phyloP scores from a whole-genome alignment of 2,888 invertebrate genomes.

The Leptinotarsa tumamoca region DNA sequence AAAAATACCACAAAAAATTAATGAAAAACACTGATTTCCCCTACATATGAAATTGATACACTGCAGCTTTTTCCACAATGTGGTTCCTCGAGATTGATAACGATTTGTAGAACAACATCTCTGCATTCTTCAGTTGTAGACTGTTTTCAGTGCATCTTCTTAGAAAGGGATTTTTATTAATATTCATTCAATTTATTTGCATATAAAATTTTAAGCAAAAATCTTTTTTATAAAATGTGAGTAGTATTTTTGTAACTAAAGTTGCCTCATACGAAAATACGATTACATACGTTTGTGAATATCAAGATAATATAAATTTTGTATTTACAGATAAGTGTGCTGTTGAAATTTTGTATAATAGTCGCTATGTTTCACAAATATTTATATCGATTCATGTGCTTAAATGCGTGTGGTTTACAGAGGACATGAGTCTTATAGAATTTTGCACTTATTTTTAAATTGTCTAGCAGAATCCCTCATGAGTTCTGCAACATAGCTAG shows the following conservation, averaged over 20 bases:
- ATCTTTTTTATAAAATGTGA: slow-evolving; percentile 29
- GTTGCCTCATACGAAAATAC: slow-evolving; percentile 46
- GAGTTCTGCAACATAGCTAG: slow-evolving; percentile 46
- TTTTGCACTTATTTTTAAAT: slow-evolving; percentile 19
- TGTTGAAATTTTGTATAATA: slow-evolving; percentile 43
- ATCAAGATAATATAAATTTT: slow-evolving; percentile 46
- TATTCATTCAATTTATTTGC: background rate
- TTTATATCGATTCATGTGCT: slow-evolving; percentile 50
- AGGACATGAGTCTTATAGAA: slow-evolving; percentile 34
- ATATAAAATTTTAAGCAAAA: background rate
- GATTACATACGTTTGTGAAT: slow-evolving; percentile 46
- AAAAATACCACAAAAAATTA: too few relatives aligned
- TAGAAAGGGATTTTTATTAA: too few relatives aligned
- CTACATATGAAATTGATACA: too few relatives aligned
- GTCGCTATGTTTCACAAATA: slow-evolving; percentile 36
- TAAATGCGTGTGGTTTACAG: slow-evolving; percentile 56
- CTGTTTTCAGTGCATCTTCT: too few relatives aligned
- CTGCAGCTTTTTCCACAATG: too few relatives aligned
- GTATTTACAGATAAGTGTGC: slow-evolving; percentile 48
- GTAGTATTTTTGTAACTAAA: slow-evolving; percentile 39
- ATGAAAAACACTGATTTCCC: too few relatives aligned
- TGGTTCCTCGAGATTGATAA: too few relatives aligned
- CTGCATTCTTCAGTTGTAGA: too few relatives aligned
- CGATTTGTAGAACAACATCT: too few relatives aligned
- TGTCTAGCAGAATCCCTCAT: slow-evolving; percentile 31